Evolutionary conservation across 2,888 invertebrate genomes (phyloP).

Genomic region (Mermis nigrescens): DNA sequence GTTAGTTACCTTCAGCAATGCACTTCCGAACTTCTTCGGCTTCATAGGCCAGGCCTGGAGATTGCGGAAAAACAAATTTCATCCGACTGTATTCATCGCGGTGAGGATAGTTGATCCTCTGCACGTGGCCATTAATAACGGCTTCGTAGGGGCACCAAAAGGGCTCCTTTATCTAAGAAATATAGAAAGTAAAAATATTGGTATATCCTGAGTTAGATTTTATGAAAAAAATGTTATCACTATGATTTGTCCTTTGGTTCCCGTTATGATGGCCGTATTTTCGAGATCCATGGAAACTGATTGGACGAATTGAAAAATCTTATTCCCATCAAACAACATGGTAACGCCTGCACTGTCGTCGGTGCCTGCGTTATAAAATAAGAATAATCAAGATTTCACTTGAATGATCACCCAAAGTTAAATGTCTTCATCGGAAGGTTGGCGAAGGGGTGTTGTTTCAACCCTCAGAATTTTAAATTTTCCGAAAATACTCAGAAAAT

Average conservation of each 20-base stretch:
- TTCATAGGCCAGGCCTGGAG: conserved; percentile 23
- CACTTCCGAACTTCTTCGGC: conserved; percentile 20
- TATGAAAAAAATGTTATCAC: conserved; percentile 31
- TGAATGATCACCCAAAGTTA: too few relatives aligned
- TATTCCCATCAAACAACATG: conserved; percentile 46
- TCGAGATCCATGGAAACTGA: not conserved
- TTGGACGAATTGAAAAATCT: conserved; percentile 39
- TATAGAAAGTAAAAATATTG: not conserved
- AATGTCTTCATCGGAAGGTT: too few relatives aligned
- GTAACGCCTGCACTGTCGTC: conserved; percentile 50
- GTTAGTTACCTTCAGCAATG: conserved; percentile 19
- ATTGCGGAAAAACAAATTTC: conserved; percentile 19
- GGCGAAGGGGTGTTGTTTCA: too few relatives aligned
- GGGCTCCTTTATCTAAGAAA: too few relatives aligned
- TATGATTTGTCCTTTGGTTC: conserved; percentile 49
- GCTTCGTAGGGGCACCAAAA: not conserved
- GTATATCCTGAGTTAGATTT: not conserved
- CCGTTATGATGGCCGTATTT: conserved; percentile 44
- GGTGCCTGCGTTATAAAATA: conserved; percentile 41
- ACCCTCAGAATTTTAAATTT: too few relatives aligned
- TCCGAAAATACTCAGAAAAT: too few relatives aligned
- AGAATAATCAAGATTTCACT: not conserved
- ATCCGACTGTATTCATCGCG: too few relatives aligned
- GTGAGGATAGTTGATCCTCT: too few relatives aligned
- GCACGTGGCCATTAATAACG: too few relatives aligned